Conservation (phyloP, 1,140 invertebrate species). For the Sycophaga agraensis region DNA sequence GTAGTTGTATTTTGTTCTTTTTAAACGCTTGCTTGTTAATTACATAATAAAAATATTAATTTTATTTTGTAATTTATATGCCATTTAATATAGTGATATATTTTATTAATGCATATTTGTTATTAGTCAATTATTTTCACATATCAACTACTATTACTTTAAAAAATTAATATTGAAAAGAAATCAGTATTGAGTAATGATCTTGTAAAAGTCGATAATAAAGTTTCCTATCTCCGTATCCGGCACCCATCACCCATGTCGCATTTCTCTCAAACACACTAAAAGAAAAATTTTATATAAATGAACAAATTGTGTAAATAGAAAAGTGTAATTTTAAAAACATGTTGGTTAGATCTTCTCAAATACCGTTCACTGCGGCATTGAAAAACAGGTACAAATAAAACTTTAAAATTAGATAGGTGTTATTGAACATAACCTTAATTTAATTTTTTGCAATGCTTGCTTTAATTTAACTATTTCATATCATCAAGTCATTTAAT, state of each 20-base stretch:
- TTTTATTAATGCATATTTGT: no score
- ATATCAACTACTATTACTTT: no score
- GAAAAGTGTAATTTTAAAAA: constrained; percentile 18
- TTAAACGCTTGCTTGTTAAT: no score
- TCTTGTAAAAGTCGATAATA: constrained; percentile 19
- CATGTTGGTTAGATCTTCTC: constrained; percentile 35
- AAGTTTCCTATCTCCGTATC: constrained; percentile 14
- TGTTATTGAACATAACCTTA: constrained; percentile 19
- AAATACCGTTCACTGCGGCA: constrained; percentile 30
- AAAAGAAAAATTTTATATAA: constrained; percentile 17
- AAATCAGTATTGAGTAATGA: no score
- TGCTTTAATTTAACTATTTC: neutral
- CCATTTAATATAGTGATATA: no score
- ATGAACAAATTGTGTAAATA: constrained; percentile 19
- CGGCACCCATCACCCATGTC: no score
- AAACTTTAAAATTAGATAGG: neutral
- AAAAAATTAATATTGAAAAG: no score
- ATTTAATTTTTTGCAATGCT: constrained; percentile 2
- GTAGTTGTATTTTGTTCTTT: no score
- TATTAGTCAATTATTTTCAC: no score
- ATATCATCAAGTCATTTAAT: neutral
- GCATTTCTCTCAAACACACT: neutral
- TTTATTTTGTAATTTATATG: no score
- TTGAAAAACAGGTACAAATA: constrained; percentile 39
- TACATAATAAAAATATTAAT: no score